Evolutionary conservation across 1,140 invertebrate genomes (phyloP), one percentile per base, ranked within the genome.

Genomic region (Sweltsa coloradensis): DNA sequence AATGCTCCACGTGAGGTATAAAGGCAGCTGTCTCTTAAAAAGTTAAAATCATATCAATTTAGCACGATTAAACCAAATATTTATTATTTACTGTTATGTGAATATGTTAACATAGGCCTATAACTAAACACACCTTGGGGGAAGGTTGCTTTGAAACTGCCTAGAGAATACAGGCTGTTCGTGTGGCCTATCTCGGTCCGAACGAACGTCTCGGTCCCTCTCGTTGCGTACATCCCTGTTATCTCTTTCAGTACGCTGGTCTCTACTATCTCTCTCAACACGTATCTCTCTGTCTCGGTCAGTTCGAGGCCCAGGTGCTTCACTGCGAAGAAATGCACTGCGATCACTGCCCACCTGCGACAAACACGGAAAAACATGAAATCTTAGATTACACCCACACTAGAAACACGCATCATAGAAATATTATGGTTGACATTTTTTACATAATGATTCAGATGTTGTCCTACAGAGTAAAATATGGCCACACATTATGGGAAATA

Each of bases 141-240:
- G 87, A 52, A 92, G 71, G 67, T 87, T 84, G 37, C 72, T 77
- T 62, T 85, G 80, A 62, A 85, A 89, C 39, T 77, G 75, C 55
- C 80, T 75, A 7, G 78, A 79, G 56, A 80, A 85, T 9, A 68
- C 72, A 2, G 71, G 61, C 22, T 65, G 62, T 9, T 67, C 63
- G 34, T 66, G 63, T 23, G 61, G 56, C 13, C 53, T 60, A 45
- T 60, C 63, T 51, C 50, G 55, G 53, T 44, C 13, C 49, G 31
- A 34, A 43, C 37, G 34, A 49, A 45, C 52, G n/a, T 45, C 47
- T 16, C 21, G 24, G 11, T 47, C 41, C 41, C 50, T 51, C 16
- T 51, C 51, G 13, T 27, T 44, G n/a, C 46, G 42, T 16, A 31
- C 42, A 25, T 31, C 19, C 18, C 34, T 31, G 24, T 24, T 21